Base-by-base conservation (phyloP, 2,888 invertebrate species). In the Dryadula phaetusa region DNA sequence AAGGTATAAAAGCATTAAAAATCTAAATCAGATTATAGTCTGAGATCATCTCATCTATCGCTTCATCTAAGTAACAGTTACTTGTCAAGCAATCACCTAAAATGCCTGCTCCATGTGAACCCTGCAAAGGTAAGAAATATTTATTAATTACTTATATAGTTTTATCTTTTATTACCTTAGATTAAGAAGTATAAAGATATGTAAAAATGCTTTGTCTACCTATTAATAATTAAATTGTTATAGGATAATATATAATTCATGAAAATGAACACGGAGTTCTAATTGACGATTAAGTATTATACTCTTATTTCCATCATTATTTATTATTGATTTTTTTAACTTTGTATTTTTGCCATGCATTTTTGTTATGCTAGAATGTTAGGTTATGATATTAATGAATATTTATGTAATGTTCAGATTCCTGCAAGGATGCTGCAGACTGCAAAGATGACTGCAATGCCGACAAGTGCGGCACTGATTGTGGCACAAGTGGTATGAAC, bases 61-160 rank as follows among this genome's bases (percentile, higher is more conserved):
- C 49, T n/a, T 20, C 52, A 40, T 25, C 34, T 12, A 4, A 52
- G 16, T 10, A 52, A 32, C 12, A 10, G 10, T 28, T 49, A n/a
- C 28, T 14, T 34, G 16, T 40, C 6, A 53, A 14, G 3, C 47
- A 53, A 66, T 72, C 34, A 65, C 3, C 40, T 74, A 86, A 82
- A 60, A 94, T 94, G 94, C 94, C 94, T 72, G 92, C 93, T 28
- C 94, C 94, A 16, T 88, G 90, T 73, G 94, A 94, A 75, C 80
- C 92, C 42, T 93, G 93, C 80, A 94, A 94, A 88, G 94, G 94
- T 94, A 85, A 81, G 82, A 22, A 20, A 20, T 18, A 44, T 18
- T 44, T 44, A 40, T 40, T 40, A n/a, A 2, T 12, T 40, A 42
- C n/a, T n/a, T n/a, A n/a, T n/a, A n/a, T n/a, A n/a, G n/a, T n/a